These are phyloP conservation scores for Pagetopsis macropterus DNA, from an alignment of 2,797 vertebrate genomes.

Conservation along the genomic window DNA sequence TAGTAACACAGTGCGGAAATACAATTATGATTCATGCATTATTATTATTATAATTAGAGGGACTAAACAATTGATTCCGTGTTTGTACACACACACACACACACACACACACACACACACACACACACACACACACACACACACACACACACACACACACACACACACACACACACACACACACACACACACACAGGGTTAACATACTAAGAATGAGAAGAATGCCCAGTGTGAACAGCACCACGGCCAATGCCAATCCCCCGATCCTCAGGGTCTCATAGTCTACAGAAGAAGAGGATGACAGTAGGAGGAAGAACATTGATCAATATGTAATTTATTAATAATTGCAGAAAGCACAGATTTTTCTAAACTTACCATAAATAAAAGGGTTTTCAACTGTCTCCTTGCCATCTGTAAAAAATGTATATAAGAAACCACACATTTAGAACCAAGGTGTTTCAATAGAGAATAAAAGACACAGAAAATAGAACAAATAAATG, in stretches of 20 bases:
- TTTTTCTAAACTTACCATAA: slow-evolving; percentile 88
- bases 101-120: slow-evolving; percentile 9
- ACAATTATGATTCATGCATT: neutral
- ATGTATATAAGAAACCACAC: neutral
- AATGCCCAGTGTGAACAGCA: slow-evolving; percentile 93
- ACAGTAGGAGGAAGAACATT: neutral
- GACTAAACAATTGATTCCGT: neutral
- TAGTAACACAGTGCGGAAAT: neutral
- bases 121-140: slow-evolving; percentile 2
- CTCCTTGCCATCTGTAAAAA: slow-evolving; percentile 73
- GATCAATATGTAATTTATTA: no score
- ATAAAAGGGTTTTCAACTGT: slow-evolving; percentile 86
- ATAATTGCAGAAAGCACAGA: neutral
- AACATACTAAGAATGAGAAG: slow-evolving; percentile 96
- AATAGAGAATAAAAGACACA: slow-evolving; percentile 1
- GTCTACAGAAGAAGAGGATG: slow-evolving; percentile 76
- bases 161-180: slow-evolving; percentile 15
- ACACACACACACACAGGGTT: neutral
- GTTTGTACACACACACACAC: neutral
- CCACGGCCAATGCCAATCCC: slow-evolving; percentile 92
- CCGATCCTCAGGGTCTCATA: slow-evolving; percentile 96
- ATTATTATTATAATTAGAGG: slow-evolving; percentile 4
- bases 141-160: slow-evolving; percentile 1
- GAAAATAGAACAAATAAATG: neutral
- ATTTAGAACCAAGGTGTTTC: slow-evolving; percentile 1